Evolutionary conservation across 2,888 invertebrate species (phyloP), one percentile per base, ranked within the genome.

Genomic region (Tineola bisselliella): DNA sequence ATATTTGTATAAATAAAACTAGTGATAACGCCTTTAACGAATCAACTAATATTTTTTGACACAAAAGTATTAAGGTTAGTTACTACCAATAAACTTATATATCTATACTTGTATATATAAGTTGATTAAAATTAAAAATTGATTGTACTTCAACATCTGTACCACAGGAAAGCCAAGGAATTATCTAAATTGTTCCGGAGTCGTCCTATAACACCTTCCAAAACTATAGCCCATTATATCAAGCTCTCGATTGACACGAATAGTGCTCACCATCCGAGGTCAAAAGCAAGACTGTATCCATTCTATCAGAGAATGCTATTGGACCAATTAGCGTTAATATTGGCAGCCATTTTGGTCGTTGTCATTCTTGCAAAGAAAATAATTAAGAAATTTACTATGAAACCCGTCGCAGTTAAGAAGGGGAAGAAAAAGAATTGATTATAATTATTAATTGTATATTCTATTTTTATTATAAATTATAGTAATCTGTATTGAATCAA

Each of bases 211-310:
- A 44, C 69, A 0, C 72, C 77, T 0, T 65, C 69, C 1, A 70
- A 74, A 15, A 68, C 79, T 0, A 70, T 81, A 13, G 64, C 71
- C 0, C 71, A 77, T 61, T 77, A 79, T 63, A 65, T 77, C 0
- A 72, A 78, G 30, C 63, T 81, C 0, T 79, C 79, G 8, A 78
- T 81, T 1, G 74, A 78, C 60, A 76, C 66, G 31, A 72, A 77
- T 68, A 81, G 77, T 0, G 77, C 76, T 0, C 64, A 67, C 61
- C 77, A 79, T 61, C 69, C 77, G 0, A 73, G 79, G 0, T 75
- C 79, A 0, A 70, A 70, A 12, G 65, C 71, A 0, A 63, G 64
- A 5, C 67, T 69, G 0, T 78, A 78, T 70, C 31, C 67, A 10
- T 79, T 76, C 74, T 77, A 77, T 62, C 66, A 76, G 57, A 64